These are phyloP conservation scores for Etheostoma cragini DNA, from an alignment of 2,113 vertebrate genomes.

Conservation along the genomic window DNA sequence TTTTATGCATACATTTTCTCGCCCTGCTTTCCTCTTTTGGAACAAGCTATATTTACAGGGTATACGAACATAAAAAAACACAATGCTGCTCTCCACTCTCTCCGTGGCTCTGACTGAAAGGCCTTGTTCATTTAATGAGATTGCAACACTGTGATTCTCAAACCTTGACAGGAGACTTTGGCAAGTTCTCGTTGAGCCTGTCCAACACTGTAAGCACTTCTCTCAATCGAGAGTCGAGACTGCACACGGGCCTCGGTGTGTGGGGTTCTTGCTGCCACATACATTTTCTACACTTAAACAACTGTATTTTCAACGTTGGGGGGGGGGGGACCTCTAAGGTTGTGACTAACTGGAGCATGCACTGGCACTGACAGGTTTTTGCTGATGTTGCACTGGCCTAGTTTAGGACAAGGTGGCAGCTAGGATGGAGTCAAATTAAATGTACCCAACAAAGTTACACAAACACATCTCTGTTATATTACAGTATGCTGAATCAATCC, in stretches of 20 bases:
- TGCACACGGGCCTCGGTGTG: constrained; percentile 24
- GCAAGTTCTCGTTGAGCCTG: constrained; percentile 58
- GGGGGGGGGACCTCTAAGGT: constrained; percentile 15
- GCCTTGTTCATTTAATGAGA: constrained; percentile 71
- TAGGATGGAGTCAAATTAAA: constrained; percentile 11
- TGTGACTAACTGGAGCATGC: constrained; percentile 34
- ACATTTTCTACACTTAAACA: constrained; percentile 48
- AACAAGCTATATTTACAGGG: constrained; percentile 15
- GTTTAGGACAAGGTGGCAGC: constrained; percentile 12
- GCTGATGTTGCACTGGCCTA: constrained; percentile 31
- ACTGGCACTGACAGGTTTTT: constrained; percentile 15
- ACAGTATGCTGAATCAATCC: neutral
- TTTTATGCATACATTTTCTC: neutral
- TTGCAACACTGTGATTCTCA: constrained; percentile 65
- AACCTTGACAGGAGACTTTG: constrained; percentile 66
- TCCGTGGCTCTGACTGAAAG: constrained; percentile 46
- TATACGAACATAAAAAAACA: constrained; percentile 42
- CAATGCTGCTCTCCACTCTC: constrained; percentile 24
- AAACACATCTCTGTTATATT: neutral
- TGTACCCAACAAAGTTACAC: constrained; percentile 13
- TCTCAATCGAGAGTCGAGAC: constrained; percentile 57
- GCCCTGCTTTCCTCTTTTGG: constrained; percentile 6
- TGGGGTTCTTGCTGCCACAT: constrained; percentile 57
- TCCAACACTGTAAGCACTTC: constrained; percentile 62
- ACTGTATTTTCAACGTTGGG: constrained; percentile 21